phyloP scores from a whole-genome alignment of 2,797 vertebrate species.

The Phataginus tetradactyla region DNA sequence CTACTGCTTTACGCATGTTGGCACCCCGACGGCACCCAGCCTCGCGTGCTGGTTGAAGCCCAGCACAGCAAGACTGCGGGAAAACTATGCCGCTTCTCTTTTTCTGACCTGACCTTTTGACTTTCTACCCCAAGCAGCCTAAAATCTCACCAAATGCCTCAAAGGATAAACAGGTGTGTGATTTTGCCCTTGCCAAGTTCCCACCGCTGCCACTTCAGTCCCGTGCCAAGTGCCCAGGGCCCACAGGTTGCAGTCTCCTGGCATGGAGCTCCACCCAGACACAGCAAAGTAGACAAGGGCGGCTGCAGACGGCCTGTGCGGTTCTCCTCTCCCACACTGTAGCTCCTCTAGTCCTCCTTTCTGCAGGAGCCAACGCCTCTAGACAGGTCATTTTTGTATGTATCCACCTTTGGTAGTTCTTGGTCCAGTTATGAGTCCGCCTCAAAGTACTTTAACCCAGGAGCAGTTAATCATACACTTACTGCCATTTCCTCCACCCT shows the following conservation, averaged over 20 bases:
- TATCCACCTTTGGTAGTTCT: neutral
- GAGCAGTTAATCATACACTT: neutral
- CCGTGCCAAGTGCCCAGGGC: neutral
- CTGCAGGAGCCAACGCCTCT: neutral
- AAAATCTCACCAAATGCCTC: neutral
- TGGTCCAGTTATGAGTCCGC: rapidly evolving
- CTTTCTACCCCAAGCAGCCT: neutral
- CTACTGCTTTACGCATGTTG: neutral
- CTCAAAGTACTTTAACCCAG: neutral
- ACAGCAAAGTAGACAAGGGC: neutral
- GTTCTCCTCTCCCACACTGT: neutral
- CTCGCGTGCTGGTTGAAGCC: too few species aligned
- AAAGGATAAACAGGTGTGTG: neutral
- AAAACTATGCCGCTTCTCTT: neutral
- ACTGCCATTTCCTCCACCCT: neutral
- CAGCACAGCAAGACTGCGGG: neutral
- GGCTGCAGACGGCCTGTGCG: rapidly evolving
- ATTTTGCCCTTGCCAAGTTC: neutral
- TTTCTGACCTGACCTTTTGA: neutral
- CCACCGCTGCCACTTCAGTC: neutral
- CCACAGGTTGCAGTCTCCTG: neutral
- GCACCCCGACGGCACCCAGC: rapidly evolving
- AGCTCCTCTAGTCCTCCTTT: too few species aligned
- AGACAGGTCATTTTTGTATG: neutral
- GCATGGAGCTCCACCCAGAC: neutral